These are phyloP conservation scores for Clarias macrocephalus DNA, from an alignment of 2,113 vertebrate genomes.

Conservation along the genomic window DNA sequence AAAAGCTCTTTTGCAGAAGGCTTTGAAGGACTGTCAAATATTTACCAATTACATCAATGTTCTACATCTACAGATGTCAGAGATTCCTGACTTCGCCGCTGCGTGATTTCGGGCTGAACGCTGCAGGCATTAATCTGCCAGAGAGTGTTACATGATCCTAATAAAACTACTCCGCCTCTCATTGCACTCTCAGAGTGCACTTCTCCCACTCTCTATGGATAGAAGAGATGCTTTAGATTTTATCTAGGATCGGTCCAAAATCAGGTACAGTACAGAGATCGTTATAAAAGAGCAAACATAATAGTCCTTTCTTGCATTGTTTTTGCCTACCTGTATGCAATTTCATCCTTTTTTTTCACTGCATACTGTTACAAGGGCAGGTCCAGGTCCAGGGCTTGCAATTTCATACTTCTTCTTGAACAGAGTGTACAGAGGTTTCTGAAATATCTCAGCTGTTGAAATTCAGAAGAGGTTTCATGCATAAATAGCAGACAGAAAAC, in stretches of 20 bases:
- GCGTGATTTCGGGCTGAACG: not conserved
- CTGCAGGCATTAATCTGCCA: constrained; percentile 35
- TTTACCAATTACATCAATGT: not conserved
- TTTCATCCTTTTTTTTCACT: not conserved
- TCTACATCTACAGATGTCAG: not conserved
- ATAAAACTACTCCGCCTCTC: constrained; percentile 15
- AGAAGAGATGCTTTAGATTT: not conserved
- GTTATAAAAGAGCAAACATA: not conserved
- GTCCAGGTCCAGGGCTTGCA: not conserved
- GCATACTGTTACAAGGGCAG: not conserved
- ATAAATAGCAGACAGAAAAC: not conserved
- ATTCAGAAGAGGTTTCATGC: not conserved
- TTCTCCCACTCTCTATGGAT: constrained; percentile 9
- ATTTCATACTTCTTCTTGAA: not conserved
- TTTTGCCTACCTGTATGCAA: not conserved
- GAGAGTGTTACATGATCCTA: constrained; percentile 19
- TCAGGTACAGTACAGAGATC: not conserved
- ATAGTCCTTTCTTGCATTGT: not conserved
- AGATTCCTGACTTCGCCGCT: not conserved
- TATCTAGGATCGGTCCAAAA: not conserved
- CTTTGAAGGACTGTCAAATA: not conserved
- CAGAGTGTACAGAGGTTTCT: not conserved
- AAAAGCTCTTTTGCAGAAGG: not conserved
- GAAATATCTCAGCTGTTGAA: not conserved
- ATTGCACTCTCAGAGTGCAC: constrained; percentile 20